Conservation (phyloP, 2,888 invertebrate genomes). For the Lypha dubia region DNA sequence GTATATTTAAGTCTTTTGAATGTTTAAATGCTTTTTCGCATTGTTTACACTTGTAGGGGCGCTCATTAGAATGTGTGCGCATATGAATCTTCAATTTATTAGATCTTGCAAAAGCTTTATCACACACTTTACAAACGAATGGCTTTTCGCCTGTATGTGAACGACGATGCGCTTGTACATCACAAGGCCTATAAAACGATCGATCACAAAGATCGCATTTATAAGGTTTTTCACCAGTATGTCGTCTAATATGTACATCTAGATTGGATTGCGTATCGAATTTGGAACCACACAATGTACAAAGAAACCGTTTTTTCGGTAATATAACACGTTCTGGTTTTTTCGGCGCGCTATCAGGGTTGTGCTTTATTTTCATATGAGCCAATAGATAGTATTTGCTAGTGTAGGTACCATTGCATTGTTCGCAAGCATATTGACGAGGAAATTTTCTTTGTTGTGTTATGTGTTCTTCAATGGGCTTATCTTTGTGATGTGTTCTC, state of each 20-base stretch:
- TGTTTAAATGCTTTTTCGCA: slow-evolving; percentile 86
- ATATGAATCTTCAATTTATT: slow-evolving; percentile 86
- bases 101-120: slow-evolving; percentile 85
- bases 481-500: slow-evolving; percentile 77
- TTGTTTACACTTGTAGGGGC: slow-evolving; percentile 86
- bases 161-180: slow-evolving; percentile 86
- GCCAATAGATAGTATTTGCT: slow-evolving; percentile 80
- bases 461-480: slow-evolving; percentile 67
- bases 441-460: slow-evolving; percentile 79
- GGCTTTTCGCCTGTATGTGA: slow-evolving; percentile 87
- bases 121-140: slow-evolving; percentile 82
- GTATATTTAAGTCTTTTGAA: slow-evolving; percentile 88
- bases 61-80: slow-evolving; percentile 85
- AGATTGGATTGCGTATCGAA: slow-evolving; percentile 86
- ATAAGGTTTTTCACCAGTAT: slow-evolving; percentile 87
- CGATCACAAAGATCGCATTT: slow-evolving; percentile 87
- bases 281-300: slow-evolving; percentile 86
- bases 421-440: slow-evolving; percentile 77
- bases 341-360: slow-evolving; percentile 46
- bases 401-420: slow-evolving; percentile 79
- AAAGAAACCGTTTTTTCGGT: slow-evolving; percentile 82
- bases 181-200: slow-evolving; percentile 86
- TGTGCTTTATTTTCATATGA: slow-evolving; percentile 78
- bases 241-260: slow-evolving; percentile 84
- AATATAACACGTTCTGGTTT: slow-evolving; percentile 60